Base-by-base conservation (phyloP, 2,113 vertebrate species). In the Thomomys bottae region DNA sequence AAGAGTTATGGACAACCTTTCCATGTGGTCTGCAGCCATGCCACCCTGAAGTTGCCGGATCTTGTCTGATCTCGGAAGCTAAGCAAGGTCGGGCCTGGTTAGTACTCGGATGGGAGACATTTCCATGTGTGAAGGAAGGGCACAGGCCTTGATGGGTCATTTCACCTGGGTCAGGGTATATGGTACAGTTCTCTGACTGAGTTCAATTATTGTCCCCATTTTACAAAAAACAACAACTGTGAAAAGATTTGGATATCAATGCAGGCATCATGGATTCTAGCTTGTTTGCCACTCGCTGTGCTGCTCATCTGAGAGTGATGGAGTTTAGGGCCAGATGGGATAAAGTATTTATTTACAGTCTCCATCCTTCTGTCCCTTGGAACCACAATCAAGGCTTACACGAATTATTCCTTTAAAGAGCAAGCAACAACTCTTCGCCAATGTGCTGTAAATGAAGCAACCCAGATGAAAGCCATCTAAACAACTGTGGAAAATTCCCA, bases 331-430 rank as follows among this genome's bases (percentile, higher is more conserved):
- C 77, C 80, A 66, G 21, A 71, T 91, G 84, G 68, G 86, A 67
- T 63, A 36, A 88, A 79, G 57, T 67, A 68, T 79, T 96, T 67
- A 68, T 79, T 96, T 83, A 81, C 91, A 90, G 23, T 95, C 95
- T 89, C 94, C 89, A 54, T 70, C 81, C 79, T 95, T 79, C 75
- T 87, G 89, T 96, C 92, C 96, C 84, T 86, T 45, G 94, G 91
- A 97, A 96, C 95, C 83, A 26, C 88, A 94, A 94, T 96, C 88
- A 95, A 75, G 79, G 94, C 59, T 92, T 96, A 70, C 84, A 87
- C 76, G 94, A 88, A 79, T 82, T 54, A 28, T 76, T 73, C 34
- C 66, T 93, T 93, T 87, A 85, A 93, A 94, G 80, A 95, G 67
- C 87, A 93, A 76, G 70, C 85, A 71, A 42, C 71, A 72, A 67